Evolutionary conservation across 2,113 vertebrate species (phyloP).

Genomic region (Proteles cristata): DNA sequence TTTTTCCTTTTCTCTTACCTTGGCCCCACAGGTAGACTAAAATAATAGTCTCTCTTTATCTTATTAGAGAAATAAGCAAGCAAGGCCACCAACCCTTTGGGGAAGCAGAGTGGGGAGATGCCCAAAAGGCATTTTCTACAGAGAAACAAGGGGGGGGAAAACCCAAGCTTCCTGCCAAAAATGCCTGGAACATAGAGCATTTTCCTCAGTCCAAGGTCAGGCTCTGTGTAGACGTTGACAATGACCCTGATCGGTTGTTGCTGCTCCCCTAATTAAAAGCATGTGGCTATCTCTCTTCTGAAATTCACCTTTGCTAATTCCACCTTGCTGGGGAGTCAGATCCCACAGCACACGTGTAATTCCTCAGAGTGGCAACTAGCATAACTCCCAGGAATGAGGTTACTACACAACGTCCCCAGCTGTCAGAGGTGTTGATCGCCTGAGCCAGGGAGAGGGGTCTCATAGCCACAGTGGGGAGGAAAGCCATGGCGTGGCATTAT

Average conservation of each 20-base stretch:
- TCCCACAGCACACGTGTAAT: not conserved
- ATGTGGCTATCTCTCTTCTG: not conserved
- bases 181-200: constrained; percentile 52
- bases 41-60: constrained; percentile 6
- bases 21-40: not conserved
- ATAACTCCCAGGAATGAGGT: not conserved
- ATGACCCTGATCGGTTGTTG: not conserved
- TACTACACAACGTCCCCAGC: not conserved
- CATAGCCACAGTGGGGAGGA: not conserved
- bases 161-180: constrained; percentile 51
- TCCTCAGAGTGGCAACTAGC: constrained; percentile 28
- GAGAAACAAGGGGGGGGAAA: constrained; percentile 40
- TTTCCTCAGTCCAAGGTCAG: constrained; percentile 51
- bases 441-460: not conserved
- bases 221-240: not conserved
- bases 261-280: not conserved
- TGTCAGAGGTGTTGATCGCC: not conserved
- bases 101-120: constrained; percentile 38
- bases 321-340: not conserved
- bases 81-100: not conserved
- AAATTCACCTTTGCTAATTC: constrained; percentile 18
- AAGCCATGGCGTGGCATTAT: not conserved
- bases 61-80: constrained; percentile 48
- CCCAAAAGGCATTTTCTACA: constrained; percentile 57
- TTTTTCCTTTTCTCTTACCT: constrained; percentile 10